Conservation (phyloP, 2,797 vertebrate species). For the Cuniculus paca region DNA sequence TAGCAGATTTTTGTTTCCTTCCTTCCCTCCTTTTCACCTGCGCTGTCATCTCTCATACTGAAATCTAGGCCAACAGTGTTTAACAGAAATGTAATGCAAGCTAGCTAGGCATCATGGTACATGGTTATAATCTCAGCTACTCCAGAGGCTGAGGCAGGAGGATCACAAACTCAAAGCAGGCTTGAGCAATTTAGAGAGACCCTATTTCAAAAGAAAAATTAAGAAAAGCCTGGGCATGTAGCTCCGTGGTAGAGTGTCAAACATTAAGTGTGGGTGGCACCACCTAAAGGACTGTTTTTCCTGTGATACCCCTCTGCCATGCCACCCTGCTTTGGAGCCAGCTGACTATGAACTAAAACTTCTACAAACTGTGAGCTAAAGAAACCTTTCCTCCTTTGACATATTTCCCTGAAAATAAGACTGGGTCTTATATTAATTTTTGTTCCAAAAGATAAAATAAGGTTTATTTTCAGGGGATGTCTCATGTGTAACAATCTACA, state of each 20-base stretch:
- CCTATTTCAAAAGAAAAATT: neutral
- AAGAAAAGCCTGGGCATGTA: neutral
- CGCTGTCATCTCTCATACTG: neutral
- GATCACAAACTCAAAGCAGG: neutral
- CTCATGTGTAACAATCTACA: neutral
- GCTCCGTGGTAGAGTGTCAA: neutral
- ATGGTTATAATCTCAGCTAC: neutral
- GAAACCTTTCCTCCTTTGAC: neutral
- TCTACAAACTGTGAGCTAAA: neutral
- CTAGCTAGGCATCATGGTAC: neutral
- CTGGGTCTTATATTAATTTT: neutral
- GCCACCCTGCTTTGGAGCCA: neutral
- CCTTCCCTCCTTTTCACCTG: neutral
- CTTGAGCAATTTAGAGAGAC: neutral
- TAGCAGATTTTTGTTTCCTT: neutral
- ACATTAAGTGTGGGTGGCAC: neutral
- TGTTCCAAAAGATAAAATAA: neutral
- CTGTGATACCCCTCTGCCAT: neutral
- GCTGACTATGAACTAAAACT: neutral
- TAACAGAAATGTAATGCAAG: conserved; percentile 23
- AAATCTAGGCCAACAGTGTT: neutral
- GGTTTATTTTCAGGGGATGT: neutral
- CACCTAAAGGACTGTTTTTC: neutral
- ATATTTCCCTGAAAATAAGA: neutral
- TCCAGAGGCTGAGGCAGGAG: neutral